Conservation (phyloP, 2,797 vertebrate species). For the Nyctibius grandis region DNA sequence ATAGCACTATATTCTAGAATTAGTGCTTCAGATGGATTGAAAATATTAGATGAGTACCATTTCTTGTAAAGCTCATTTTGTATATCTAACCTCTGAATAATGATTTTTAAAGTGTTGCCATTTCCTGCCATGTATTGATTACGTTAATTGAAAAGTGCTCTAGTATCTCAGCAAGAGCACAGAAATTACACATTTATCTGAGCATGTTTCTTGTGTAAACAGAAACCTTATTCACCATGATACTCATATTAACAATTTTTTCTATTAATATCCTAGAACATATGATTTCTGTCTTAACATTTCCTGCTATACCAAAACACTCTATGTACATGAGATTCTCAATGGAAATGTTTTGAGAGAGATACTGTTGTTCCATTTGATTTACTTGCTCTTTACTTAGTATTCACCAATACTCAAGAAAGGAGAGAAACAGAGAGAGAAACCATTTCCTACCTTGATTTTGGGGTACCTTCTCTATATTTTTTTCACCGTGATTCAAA, state of each 20-base stretch:
- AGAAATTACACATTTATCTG: not conserved
- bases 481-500: not conserved
- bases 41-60: not conserved
- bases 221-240: not conserved
- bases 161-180: not conserved
- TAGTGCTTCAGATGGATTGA: not conserved
- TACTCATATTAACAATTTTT: not conserved
- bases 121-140: slow-evolving; percentile 33
- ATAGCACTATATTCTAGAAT: not conserved
- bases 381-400: not conserved
- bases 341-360: not conserved
- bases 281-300: not conserved
- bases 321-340: not conserved
- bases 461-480: not conserved
- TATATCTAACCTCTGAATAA: not conserved
- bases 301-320: not conserved
- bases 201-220: not conserved
- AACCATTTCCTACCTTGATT: not conserved
- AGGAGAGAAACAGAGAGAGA: not conserved
- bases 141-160: slow-evolving; percentile 16
- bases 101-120: slow-evolving; percentile 1
- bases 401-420: not conserved
- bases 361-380: not conserved
- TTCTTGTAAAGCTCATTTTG: slow-evolving; percentile 43
- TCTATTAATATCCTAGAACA: not conserved